Evolutionary conservation across 2,888 invertebrate genomes (phyloP), one percentile per base, ranked within the genome.

Genomic region (Volucella bombylans): DNA sequence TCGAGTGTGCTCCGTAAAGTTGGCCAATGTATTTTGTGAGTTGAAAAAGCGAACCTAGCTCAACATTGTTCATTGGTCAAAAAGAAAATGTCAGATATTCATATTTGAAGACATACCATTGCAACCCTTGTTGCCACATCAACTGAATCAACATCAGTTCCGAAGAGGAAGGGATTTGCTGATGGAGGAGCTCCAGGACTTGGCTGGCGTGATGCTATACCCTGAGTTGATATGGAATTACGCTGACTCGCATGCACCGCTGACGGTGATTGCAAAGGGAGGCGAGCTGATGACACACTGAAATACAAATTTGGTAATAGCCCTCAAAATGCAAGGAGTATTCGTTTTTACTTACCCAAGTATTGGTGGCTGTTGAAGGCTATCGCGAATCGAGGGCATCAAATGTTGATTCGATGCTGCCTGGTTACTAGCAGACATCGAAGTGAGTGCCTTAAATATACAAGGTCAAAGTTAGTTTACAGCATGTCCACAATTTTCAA

Each of bases 101-200:
- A 0, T 31, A 31, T 31, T 31, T 31, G 12, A 38, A 0, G 23
- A 41, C 38, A 78, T 90, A 96, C 98, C 98, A 99, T 98, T 12
- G 99, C 99, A 57, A 99, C 98, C 83, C 99, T 93, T 0, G 98
- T 99, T 9, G 99, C 99, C 18, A 99, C 96, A 92, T 99, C 99
- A 0, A 99, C 99, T 0, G 98, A 98, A 91, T 99, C 99, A 0
- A 99, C 97, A 91, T 99, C 98, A 89, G 95, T 96, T 52, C 97
- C 97, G 90, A 96, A 97, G 87, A 98, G 97, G 89, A 98, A 96
- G 0, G 97, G 97, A 92, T 98, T 98, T 2, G 92, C 88, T 1
- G 92, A 90, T 87, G 94, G 94, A 8, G 91, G 89, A 8, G 94
- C 93, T 88, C 94, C 94, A 9, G 94, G 92, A 88, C 91, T 92